A percentile compares a stretch with the other conserved stretches of the same genome.
Evolutionary conservation across 2,113 vertebrate species (phyloP).

Genomic region (Struthidea cinerea): DNA sequence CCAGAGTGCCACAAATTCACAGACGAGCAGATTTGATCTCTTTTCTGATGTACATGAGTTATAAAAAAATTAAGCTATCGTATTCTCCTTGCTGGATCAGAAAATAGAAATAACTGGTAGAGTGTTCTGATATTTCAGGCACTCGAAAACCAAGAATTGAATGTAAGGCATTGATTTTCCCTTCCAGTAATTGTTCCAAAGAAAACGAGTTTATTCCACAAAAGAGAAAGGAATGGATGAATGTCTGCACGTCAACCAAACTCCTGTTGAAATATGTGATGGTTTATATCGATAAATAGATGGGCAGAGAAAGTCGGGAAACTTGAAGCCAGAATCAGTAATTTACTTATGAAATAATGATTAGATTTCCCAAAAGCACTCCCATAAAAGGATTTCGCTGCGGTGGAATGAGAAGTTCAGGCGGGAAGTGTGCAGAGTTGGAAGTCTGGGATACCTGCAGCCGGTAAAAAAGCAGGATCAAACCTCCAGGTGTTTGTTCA

Average conservation of each 20-base stretch:
- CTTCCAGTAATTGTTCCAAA: not conserved
- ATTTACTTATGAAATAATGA: constrained; percentile 1
- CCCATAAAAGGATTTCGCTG: not conserved
- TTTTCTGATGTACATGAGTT: not conserved
- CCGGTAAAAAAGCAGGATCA: not conserved
- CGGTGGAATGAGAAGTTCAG: not conserved
- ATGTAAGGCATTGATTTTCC: not conserved
- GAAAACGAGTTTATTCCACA: not conserved
- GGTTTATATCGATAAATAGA: not conserved
- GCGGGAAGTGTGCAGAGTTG: not conserved
- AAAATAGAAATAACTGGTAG: not conserved
- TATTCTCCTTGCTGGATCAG: not conserved
- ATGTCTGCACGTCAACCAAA: not conserved
- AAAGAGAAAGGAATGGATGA: not conserved
- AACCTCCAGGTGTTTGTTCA: not conserved
- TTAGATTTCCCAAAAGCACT: not conserved
- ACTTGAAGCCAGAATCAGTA: not conserved
- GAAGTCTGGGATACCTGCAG: not conserved
- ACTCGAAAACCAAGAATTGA: not conserved
- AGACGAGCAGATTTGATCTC: not conserved
- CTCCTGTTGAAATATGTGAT: not conserved
- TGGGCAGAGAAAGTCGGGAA: not conserved
- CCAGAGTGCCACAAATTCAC: not conserved
- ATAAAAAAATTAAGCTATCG: not conserved
- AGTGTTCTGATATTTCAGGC: not conserved